Conservation (phyloP, 2,888 invertebrate genomes). For the Ectobius pallidus region DNA sequence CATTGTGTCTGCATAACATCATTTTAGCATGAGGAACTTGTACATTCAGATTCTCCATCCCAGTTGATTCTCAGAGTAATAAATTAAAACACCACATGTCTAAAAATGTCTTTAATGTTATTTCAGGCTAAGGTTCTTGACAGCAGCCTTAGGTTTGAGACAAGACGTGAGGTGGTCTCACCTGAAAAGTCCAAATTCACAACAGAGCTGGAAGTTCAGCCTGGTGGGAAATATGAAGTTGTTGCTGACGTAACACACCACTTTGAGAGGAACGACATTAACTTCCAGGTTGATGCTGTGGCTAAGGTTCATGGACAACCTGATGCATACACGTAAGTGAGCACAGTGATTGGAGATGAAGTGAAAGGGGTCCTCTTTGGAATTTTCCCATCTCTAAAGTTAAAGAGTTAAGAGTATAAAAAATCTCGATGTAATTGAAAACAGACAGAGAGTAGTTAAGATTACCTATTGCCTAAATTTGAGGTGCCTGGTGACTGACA, state of each 20-base stretch:
- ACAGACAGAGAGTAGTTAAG: too few relatives aligned
- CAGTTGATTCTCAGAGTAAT: too few relatives aligned
- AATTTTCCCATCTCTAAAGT: neutral
- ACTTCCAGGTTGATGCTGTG: slow-evolving; percentile 56
- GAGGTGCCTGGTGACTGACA: too few relatives aligned
- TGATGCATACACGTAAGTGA: slow-evolving; percentile 40
- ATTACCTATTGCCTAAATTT: too few relatives aligned
- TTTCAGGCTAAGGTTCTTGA: slow-evolving; percentile 54
- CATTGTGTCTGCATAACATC: too few relatives aligned
- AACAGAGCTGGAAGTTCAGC: slow-evolving; percentile 64
- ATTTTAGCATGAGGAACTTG: too few relatives aligned
- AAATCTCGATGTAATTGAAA: too few relatives aligned
- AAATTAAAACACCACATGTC: too few relatives aligned
- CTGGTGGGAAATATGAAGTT: slow-evolving; percentile 67
- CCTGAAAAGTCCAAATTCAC: slow-evolving; percentile 66
- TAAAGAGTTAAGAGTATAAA: too few relatives aligned
- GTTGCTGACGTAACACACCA: slow-evolving; percentile 65
- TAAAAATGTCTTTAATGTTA: too few relatives aligned
- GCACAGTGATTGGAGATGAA: neutral
- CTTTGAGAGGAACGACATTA: slow-evolving; percentile 58
- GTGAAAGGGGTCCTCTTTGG: neutral
- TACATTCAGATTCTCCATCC: too few relatives aligned
- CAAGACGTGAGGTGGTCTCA: slow-evolving; percentile 63
- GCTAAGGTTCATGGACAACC: slow-evolving; percentile 28
- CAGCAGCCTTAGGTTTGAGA: slow-evolving; percentile 60